Base-by-base conservation (phyloP, 1,140 invertebrate genomes). In the Ceratina australensis region DNA sequence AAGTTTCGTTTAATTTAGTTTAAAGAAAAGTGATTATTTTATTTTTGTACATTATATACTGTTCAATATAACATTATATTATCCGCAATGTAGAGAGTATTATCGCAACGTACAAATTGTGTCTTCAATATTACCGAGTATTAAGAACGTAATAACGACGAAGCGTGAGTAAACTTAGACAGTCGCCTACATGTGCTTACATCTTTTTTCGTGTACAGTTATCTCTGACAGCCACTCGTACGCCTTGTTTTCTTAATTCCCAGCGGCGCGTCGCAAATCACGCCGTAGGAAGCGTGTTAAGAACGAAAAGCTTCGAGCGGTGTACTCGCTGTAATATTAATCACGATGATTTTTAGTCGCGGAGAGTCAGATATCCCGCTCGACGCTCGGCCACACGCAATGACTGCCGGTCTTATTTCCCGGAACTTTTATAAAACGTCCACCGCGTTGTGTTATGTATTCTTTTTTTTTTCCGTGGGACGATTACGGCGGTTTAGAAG, bases 171-270 rank as follows among this genome's bases (percentile, higher is more conserved):
- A 16, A 26, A 4, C 7, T 56, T 63, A 61, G 50, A 63, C 52
- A 12, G 28, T 69, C 20, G 59, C n/a, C 52, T 66, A 26, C 47
- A n/a, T 22, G 24, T 54, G 52, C 52, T 3, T 54, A n/a, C 16
- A 33, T 7, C 26, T 65, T 56, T 56, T 64, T 65, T 61, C n/a
- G 47, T 74, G 52, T 66, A 74, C 72, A 74, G 61, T 74, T 74
- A 74, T 66, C 63, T 28, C 63, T 47, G 72, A 57, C 61, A 66
- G 26, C 52, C 56, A 49, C 8, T 26, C n/a, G 7, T 26, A n/a
- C 26, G 18, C 20, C 33, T 42, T 42, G 33, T 20, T 74, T 66
- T 66, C 22, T 74, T 42, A 42, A 42, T 42, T 26, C 33, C 15
- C 15, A 52, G 28, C 63, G 28, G n/a, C 12, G n/a, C 18, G 28